A percentile compares a stretch with the other conserved stretches of the same genome.
Conservation (phyloP, 37 sponge, comb jelly and placozoan genomes). For the Axinella damicornis region DNA sequence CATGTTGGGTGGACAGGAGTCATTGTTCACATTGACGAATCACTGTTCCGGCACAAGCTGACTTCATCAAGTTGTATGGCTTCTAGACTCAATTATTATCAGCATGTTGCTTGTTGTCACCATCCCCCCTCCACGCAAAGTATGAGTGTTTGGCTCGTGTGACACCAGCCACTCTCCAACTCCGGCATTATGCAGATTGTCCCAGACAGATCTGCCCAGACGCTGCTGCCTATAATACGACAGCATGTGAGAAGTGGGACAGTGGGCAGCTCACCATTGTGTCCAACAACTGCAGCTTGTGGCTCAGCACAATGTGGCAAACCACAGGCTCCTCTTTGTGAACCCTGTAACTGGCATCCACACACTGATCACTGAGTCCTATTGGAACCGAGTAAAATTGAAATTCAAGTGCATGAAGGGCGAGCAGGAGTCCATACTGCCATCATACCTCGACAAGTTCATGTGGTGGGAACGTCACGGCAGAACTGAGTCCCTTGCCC, state of each 20-base stretch:
- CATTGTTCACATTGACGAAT: slow-evolving; percentile 7
- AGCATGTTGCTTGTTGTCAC: background rate
- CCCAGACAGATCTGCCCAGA: slow-evolving; percentile 27
- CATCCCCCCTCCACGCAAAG: background rate
- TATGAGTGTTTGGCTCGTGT: background rate
- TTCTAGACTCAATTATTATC: background rate
- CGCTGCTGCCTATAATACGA: slow-evolving; percentile 57
- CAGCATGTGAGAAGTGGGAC: slow-evolving; percentile 23
- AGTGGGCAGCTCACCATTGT: slow-evolving; percentile 26
- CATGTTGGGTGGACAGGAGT: slow-evolving; percentile 3
- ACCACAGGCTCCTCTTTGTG: slow-evolving; percentile 59
- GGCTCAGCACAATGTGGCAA: slow-evolving; percentile 5
- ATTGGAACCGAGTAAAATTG: slow-evolving; percentile 14
- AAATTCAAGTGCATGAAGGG: slow-evolving; percentile 14
- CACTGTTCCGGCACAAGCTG: slow-evolving; percentile 23
- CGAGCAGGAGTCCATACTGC: background rate
- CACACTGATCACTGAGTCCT: slow-evolving; percentile 27
- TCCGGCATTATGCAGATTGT: background rate
- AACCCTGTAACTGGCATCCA: slow-evolving; percentile 49
- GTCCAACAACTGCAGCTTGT: background rate
- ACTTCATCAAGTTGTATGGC: background rate
- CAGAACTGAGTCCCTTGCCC: no score
- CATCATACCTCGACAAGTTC: no score
- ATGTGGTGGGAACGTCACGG: no score
- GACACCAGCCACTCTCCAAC: background rate